Percentiles rank a stretch among this genome's conserved stretches.
phyloP scores from a whole-genome alignment of 2,797 vertebrate genomes.

The Phaenicophaeus curvirostris region DNA sequence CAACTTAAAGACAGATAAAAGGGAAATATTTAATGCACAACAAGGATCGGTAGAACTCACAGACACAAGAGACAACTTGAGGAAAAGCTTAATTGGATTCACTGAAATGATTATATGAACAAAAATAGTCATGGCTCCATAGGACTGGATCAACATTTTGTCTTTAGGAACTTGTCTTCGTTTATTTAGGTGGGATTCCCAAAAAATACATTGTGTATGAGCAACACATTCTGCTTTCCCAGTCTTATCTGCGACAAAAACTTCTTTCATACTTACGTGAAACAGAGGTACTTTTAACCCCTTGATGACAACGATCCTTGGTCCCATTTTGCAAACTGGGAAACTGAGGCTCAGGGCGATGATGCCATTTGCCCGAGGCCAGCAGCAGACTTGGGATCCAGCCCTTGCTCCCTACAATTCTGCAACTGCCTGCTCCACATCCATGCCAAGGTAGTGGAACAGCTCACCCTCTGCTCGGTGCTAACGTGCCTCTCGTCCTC shows the following conservation, averaged over 20 bases:
- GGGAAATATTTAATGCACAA: not conserved
- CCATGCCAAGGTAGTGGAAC: fast-evolving
- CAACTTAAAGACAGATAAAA: not conserved
- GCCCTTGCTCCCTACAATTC: not conserved
- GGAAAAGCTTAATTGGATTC: not conserved
- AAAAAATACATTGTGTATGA: not conserved
- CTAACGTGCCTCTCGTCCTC: not conserved
- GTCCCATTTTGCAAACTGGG: not conserved
- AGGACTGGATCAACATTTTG: not conserved
- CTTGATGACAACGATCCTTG: not conserved
- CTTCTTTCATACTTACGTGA: not conserved
- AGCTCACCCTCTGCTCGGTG: fast-evolving
- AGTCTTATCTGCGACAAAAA: not conserved
- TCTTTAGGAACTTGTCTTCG: not conserved
- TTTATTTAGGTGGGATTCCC: not conserved
- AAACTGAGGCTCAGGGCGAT: not conserved
- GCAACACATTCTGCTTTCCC: not conserved
- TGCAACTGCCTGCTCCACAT: no score
- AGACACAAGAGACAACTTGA: not conserved
- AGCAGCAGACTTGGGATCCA: not conserved
- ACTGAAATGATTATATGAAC: not conserved
- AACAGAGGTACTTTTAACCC: not conserved
- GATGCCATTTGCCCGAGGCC: not conserved
- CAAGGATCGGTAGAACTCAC: not conserved
- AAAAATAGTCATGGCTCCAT: not conserved